Conservation (phyloP, 1,140 invertebrate genomes). For the Sarcophaga peregrina region DNA sequence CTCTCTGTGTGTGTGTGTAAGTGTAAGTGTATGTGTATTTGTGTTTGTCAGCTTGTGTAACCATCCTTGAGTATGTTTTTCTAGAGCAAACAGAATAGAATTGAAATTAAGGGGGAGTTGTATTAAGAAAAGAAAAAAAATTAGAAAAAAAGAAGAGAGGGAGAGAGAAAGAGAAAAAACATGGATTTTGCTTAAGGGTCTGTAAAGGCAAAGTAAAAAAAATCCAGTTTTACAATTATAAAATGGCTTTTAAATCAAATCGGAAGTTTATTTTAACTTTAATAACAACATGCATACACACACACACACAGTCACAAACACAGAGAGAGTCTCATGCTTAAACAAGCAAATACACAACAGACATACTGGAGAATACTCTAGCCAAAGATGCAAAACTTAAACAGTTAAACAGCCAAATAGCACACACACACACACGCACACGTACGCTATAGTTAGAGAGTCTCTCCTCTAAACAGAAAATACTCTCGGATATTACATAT, state of each 20-base stretch:
- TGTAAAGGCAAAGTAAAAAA: too few species aligned
- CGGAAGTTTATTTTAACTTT: slow-evolving; percentile 11
- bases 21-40: not conserved
- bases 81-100: not conserved
- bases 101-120: not conserved
- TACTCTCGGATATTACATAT: not conserved
- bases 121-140: not conserved
- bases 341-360: too few species aligned
- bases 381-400: not conserved
- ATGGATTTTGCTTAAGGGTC: not conserved
- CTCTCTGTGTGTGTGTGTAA: not conserved
- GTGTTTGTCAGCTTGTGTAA: too few species aligned
- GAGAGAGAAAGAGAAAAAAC: not conserved
- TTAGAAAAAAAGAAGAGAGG: not conserved
- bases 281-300: slow-evolving; percentile 27
- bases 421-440: not conserved
- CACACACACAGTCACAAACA: slow-evolving; percentile 13
- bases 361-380: too few species aligned
- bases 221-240: slow-evolving; percentile 37
- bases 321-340: too few species aligned
- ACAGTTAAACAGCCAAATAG: not conserved
- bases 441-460: not conserved
- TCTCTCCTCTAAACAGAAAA: too few species aligned
- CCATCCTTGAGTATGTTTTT: too few species aligned
- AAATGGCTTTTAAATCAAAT: slow-evolving; percentile 42